Percentiles rank a stretch among this genome's conserved stretches.
phyloP scores from a whole-genome alignment of 2,888 invertebrate genomes.

The Thelaira solivaga region DNA sequence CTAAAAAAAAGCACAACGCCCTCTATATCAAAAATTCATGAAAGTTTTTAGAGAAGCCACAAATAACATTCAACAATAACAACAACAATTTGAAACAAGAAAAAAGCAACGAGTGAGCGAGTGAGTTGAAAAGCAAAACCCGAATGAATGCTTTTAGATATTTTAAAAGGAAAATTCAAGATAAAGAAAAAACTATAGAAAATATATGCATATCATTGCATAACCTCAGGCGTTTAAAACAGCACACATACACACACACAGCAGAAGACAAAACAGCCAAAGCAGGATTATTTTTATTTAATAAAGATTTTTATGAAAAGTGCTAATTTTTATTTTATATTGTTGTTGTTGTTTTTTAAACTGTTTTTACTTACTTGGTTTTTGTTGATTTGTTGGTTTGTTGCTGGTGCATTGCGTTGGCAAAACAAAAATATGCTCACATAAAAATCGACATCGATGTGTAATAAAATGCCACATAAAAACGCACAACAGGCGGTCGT shows the following conservation, averaged over 20 bases:
- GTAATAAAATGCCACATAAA: slow-evolving; percentile 58
- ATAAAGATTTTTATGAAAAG: background rate
- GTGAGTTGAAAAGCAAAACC: slow-evolving; percentile 26
- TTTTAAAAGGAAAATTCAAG: slow-evolving; percentile 11
- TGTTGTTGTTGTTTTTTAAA: background rate
- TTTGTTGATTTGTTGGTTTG: slow-evolving; percentile 2
- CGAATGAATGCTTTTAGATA: slow-evolving; percentile 1
- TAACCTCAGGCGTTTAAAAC: slow-evolving; percentile 69
- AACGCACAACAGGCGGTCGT: slow-evolving; percentile 60
- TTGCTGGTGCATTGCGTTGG: slow-evolving; percentile 41
- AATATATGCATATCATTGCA: slow-evolving; percentile 67
- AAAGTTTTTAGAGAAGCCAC: background rate
- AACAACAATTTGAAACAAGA: too few species aligned
- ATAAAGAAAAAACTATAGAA: background rate
- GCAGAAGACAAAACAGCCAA: background rate
- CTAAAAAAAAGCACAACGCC: slow-evolving; percentile 18
- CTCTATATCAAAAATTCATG: slow-evolving; percentile 38
- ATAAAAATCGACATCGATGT: slow-evolving; percentile 73
- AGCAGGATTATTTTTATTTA: background rate
- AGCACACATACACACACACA: slow-evolving; percentile 14
- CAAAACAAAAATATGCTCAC: slow-evolving; percentile 68
- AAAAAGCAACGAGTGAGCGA: too few species aligned
- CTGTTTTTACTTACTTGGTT: too few species aligned
- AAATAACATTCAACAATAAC: slow-evolving; percentile 18
- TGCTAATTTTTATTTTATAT: slow-evolving; percentile 11